phyloP scores from a whole-genome alignment of 2,113 vertebrate genomes.

The Tautogolabrus adspersus region DNA sequence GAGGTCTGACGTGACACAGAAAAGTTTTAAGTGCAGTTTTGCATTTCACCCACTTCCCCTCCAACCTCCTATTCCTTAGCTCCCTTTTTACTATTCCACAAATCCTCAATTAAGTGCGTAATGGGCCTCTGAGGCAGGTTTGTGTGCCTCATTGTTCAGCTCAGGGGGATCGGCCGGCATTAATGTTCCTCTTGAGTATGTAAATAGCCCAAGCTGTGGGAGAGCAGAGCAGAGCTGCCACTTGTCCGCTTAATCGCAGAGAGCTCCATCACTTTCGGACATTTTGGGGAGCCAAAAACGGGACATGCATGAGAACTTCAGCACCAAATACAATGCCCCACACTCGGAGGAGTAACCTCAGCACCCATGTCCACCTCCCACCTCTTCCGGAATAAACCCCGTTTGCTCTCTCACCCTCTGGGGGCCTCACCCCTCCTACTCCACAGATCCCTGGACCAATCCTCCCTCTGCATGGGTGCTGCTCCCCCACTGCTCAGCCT shows the following conservation, averaged over 20 bases:
- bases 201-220: slow-evolving; percentile 82
- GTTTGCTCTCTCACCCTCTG: slow-evolving; percentile 24
- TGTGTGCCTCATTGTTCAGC: slow-evolving; percentile 81
- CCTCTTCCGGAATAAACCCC: slow-evolving; percentile 73
- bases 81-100: slow-evolving; percentile 67
- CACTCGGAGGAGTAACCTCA: slow-evolving; percentile 70
- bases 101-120: slow-evolving; percentile 79
- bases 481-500: slow-evolving; percentile 66
- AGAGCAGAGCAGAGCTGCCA: slow-evolving; percentile 78
- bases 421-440: slow-evolving; percentile 43
- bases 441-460: slow-evolving; percentile 51
- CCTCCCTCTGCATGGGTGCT: slow-evolving; percentile 39
- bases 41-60: slow-evolving; percentile 21
- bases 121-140: slow-evolving; percentile 78
- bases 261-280: slow-evolving; percentile 80
- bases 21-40: slow-evolving; percentile 4
- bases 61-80: slow-evolving; percentile 55
- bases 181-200: slow-evolving; percentile 82
- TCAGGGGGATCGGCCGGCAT: slow-evolving; percentile 70
- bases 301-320: slow-evolving; percentile 80
- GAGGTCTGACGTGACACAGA: not conserved
- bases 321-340: slow-evolving; percentile 68
- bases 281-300: slow-evolving; percentile 67
- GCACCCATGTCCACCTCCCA: slow-evolving; percentile 64
- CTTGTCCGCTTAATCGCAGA: slow-evolving; percentile 77